phyloP scores from a whole-genome alignment of 2,888 invertebrate species.

The Caenorhabditis japonica region DNA sequence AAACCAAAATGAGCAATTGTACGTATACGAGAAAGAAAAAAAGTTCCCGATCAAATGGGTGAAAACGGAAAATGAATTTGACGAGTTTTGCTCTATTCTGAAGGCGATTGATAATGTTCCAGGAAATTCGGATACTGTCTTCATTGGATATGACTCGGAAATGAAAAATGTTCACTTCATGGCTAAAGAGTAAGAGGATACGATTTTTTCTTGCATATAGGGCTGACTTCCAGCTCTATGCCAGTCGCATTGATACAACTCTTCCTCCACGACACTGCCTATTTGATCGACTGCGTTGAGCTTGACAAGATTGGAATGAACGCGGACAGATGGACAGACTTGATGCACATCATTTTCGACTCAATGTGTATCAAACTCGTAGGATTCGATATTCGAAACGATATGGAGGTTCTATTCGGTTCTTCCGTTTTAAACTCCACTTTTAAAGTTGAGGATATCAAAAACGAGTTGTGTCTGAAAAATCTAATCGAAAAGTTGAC shows the following conservation, averaged over 20 bases:
- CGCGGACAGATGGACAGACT: conserved; percentile 25
- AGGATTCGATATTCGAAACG: conserved; percentile 56
- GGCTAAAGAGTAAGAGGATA: background rate
- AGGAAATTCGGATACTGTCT: background rate
- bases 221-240: background rate
- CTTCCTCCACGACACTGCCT: conserved; percentile 24
- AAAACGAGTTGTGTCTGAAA: conserved; percentile 49
- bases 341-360: conserved; percentile 34
- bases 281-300: conserved; percentile 45
- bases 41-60: conserved; percentile 1
- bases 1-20: background rate
- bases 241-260: conserved; percentile 54
- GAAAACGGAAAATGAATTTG: background rate
- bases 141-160: conserved; percentile 28
- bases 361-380: conserved; percentile 26
- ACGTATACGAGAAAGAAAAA: background rate
- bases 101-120: background rate
- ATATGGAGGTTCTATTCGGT: conserved; percentile 49
- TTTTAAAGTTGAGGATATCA: conserved; percentile 2
- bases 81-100: background rate
- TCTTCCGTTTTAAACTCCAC: conserved; percentile 6
- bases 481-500: conserved; percentile 28
- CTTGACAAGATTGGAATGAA: conserved; percentile 21
- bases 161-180: conserved; percentile 1
- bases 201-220: background rate